Conservation (phyloP, 2,113 vertebrate species). For the Telmatochromis sp. region DNA sequence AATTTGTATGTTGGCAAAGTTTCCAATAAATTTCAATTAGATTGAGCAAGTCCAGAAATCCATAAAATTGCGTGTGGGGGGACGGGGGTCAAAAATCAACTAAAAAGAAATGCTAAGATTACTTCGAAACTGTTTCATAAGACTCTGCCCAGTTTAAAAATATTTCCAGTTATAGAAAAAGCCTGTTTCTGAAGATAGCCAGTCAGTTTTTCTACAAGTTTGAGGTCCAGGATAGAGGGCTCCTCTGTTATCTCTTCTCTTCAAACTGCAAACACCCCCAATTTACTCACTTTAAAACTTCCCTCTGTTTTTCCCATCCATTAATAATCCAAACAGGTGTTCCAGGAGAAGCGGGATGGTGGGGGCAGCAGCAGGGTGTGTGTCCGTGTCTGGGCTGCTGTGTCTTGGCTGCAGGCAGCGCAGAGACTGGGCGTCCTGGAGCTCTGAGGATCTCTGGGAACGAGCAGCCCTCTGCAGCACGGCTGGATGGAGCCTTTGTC, state of each 20-base stretch:
- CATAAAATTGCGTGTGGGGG: neutral
- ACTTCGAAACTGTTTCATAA: neutral
- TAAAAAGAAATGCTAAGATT: neutral
- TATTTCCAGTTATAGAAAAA: neutral
- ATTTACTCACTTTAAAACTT: neutral
- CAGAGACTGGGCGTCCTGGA: conserved; percentile 49
- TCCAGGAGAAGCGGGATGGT: neutral
- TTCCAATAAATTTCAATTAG: neutral
- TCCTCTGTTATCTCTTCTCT: neutral
- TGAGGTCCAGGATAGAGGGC: neutral
- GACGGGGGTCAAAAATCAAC: neutral
- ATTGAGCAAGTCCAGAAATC: neutral
- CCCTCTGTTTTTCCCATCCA: neutral
- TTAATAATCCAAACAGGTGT: neutral
- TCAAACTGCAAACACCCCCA: neutral
- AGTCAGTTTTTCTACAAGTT: neutral
- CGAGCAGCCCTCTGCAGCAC: conserved; percentile 50
- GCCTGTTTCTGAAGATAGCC: neutral
- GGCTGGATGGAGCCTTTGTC: conserved; percentile 64
- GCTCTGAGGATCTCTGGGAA: conserved; percentile 57
- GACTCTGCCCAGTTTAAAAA: neutral
- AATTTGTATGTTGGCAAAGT: neutral
- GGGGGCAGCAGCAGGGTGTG: neutral
- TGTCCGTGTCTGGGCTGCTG: neutral
- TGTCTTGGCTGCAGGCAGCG: conserved; percentile 16